Percentiles rank a stretch among this genome's conserved stretches.
phyloP scores from a whole-genome alignment of 1,140 invertebrate genomes.

The Drosophila dunni region DNA sequence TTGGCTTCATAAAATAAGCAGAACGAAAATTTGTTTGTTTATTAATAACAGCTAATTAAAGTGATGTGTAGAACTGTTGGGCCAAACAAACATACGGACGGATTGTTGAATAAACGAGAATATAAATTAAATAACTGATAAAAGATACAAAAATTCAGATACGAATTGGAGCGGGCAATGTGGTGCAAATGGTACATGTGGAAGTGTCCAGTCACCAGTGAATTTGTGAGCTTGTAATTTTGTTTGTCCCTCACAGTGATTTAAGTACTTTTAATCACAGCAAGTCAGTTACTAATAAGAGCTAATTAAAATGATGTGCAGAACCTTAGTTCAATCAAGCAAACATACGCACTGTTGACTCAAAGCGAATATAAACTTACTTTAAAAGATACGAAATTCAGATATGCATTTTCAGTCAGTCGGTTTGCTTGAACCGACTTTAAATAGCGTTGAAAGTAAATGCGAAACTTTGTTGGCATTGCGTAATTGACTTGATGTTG shows the following conservation, averaged over 20 bases:
- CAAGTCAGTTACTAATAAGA: background rate
- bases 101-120: background rate
- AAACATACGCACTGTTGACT: background rate
- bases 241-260: slow-evolving; percentile 27
- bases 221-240: slow-evolving; percentile 73
- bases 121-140: slow-evolving; percentile 21
- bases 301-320: slow-evolving; percentile 21
- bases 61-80: slow-evolving; percentile 1
- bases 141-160: too few species aligned
- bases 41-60: slow-evolving; percentile 25
- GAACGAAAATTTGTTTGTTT: background rate
- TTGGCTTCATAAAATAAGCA: slow-evolving; percentile 12
- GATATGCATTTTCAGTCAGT: slow-evolving; percentile 17
- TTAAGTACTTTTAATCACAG: background rate
- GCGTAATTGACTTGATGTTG: slow-evolving; percentile 72
- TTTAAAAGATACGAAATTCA: slow-evolving; percentile 7
- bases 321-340: slow-evolving; percentile 3
- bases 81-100: background rate
- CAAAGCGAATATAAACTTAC: slow-evolving; percentile 7
- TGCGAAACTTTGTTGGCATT: slow-evolving; percentile 63
- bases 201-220: slow-evolving; percentile 45
- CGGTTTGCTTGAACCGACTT: slow-evolving; percentile 70
- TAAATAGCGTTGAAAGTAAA: slow-evolving; percentile 39
- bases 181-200: slow-evolving; percentile 22
- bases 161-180: slow-evolving; percentile 20